Conservation (phyloP, 1,140 invertebrate genomes). For the Megalonaias nervosa region DNA sequence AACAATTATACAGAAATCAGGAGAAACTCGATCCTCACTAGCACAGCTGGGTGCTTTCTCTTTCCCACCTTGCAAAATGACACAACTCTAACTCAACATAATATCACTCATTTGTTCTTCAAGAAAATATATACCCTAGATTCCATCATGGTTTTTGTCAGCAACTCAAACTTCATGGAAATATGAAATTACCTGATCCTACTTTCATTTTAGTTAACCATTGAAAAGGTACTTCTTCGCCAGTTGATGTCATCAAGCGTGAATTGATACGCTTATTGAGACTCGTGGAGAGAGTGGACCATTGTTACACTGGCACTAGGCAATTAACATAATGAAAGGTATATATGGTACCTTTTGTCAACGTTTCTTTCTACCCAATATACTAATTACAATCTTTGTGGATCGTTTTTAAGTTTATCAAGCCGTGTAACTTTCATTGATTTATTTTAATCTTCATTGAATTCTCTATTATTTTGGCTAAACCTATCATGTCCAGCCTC, state of each 20-base stretch:
- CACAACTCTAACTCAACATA: not conserved
- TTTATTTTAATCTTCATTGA: no score
- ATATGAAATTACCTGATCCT: no score
- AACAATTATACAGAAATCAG: not conserved
- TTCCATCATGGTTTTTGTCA: constrained; percentile 18
- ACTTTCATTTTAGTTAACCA: no score
- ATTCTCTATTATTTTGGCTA: no score
- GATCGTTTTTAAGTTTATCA: not conserved
- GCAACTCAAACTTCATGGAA: no score
- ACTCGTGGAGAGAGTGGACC: not conserved
- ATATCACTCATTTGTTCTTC: constrained; percentile 5
- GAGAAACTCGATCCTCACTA: not conserved
- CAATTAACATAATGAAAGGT: constrained; percentile 15
- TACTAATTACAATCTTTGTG: not conserved
- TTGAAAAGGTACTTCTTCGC: constrained; percentile 28
- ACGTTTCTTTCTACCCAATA: not conserved
- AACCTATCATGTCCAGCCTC: no score
- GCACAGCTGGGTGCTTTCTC: not conserved
- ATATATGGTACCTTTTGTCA: not conserved
- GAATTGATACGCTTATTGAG: no score
- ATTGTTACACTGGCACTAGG: constrained; percentile 22
- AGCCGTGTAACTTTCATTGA: not conserved
- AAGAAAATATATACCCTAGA: constrained; percentile 27
- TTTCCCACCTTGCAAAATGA: not conserved
- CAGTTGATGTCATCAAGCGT: constrained; percentile 32